Base-by-base conservation (phyloP, 1,140 invertebrate species). In the Scylla paramamosain region DNA sequence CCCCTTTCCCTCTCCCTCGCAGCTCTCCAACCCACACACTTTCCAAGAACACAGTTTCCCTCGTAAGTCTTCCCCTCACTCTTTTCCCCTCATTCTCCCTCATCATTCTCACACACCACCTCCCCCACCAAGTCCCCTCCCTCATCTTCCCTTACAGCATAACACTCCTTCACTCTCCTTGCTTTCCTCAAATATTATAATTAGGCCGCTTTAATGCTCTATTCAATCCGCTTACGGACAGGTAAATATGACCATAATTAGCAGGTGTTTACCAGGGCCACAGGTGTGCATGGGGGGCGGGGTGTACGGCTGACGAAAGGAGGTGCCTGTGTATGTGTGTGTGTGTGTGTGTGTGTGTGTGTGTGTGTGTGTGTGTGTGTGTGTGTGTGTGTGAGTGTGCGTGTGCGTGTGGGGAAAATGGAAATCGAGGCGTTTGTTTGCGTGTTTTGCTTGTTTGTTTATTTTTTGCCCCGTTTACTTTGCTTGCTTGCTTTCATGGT, bases 211-310 rank as follows among this genome's bases (percentile, higher is more conserved):
- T n/a, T 77, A 77, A 77, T 77, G 67, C 67, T 77, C 67, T 77
- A 77, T 77, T 77, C 67, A 77, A 77, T 77, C 67, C 67, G 67
- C 67, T 77, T 77, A 77, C 67, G 25, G 67, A 77, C 67, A 77
- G 67, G 67, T 77, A 77, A 77, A 77, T 77, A 77, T 77, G 67
- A 77, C 67, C 67, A 77, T 77, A 77, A 77, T 77, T 77, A 77
- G 67, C 67, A 77, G 67, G 67, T 77, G 67, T 77, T 77, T 77
- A 77, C 67, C 25, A n/a, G 67, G 67, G 67, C 20, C 25, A 77
- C 67, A 77, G 67, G 67, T 77, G n/a, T n/a, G 67, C 67, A n/a
- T 25, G 67, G 67, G n/a, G 67, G 67, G 67, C 12, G 16, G 52
- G 52, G 67, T 77, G 67, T 77, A 77, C 39, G 39, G 39, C 39